Conservation (phyloP, 2,113 vertebrate species). For the Channa maculata region DNA sequence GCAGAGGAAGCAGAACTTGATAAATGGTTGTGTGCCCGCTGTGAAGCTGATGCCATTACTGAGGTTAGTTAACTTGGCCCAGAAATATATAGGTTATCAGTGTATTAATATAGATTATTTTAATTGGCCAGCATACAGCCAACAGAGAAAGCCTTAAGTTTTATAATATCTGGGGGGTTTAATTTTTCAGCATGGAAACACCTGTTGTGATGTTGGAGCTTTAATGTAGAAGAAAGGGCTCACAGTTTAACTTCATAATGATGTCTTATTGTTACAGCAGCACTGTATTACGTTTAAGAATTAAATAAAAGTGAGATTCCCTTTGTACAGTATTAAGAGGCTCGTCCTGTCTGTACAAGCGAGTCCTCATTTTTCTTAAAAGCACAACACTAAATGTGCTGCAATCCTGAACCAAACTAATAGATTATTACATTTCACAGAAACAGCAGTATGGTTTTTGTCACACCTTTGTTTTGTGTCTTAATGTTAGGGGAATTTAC, state of each 20-base stretch:
- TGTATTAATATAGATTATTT: too few species aligned
- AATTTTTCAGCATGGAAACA: neutral
- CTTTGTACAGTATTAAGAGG: too few species aligned
- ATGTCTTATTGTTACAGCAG: too few species aligned
- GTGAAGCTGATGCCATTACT: slow-evolving; percentile 90
- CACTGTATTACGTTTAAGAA: too few species aligned
- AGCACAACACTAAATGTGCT: too few species aligned
- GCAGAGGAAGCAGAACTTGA: slow-evolving; percentile 84
- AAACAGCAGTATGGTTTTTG: neutral
- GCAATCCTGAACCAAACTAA: too few species aligned
- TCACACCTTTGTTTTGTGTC: slow-evolving; percentile 5
- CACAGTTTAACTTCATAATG: neutral
- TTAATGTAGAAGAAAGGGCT: neutral
- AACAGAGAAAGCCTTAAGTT: neutral
- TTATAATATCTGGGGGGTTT: too few species aligned
- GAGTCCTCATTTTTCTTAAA: too few species aligned
- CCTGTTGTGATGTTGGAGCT: neutral
- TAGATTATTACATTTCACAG: neutral
- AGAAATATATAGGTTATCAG: neutral
- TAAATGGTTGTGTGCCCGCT: slow-evolving; percentile 93
- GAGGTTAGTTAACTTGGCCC: slow-evolving; percentile 84
- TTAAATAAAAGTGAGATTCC: too few species aligned
- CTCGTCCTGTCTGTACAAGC: too few species aligned
- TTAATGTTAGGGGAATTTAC: slow-evolving; percentile 4
- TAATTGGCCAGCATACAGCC: neutral